Evolutionary conservation across 1,140 invertebrate genomes (phyloP), one percentile per base, ranked within the genome.

Genomic region (Eurosta solidaginis): DNA sequence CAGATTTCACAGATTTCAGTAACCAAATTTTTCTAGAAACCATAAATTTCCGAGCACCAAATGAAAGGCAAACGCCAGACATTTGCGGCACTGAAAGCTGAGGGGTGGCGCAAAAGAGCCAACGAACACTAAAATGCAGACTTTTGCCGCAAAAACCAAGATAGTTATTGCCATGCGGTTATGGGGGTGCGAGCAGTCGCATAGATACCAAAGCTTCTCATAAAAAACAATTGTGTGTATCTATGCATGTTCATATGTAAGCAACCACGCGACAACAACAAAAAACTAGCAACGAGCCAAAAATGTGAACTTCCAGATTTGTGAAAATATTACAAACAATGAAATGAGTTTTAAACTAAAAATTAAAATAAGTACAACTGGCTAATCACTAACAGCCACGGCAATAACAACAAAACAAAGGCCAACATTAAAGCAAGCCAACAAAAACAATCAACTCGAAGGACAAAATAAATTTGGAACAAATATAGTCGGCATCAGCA

Each of bases 331-430:
- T 40, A 33, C 59, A 29, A 68, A 68, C 59, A 68, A 42, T 68
- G 59, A 29, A n/a, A 68, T 20, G 33, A 68, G 33, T 33, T 68
- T 22, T 36, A 63, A 42, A 68, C 59, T 68, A 33, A 36, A 68
- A 68, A 68, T 68, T 40, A 68, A 68, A 68, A 68, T 68, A 68
- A 68, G 59, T 68, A 68, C 59, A 68, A 40, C 3, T 42, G 59
- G 59, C 59, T 68, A 68, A 68, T 68, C 59, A 68, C 59, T 17
- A 40, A 36, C 59, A 68, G 59, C 17, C n/a, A 68, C 59, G 22
- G 33, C 59, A 22, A 27, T 25, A 54, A 6, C 20, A 54, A 17
- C 45, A 49, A 49, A 54, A 25, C n/a, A 54, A 54, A 27, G 22
- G 27, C 52, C 52, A 36, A 22, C 25, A 22, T 9, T 17, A 59